Percentiles rank a stretch among this genome's conserved stretches.
Conservation (phyloP, 2,888 invertebrate genomes). For the Mimachlamys varia region DNA sequence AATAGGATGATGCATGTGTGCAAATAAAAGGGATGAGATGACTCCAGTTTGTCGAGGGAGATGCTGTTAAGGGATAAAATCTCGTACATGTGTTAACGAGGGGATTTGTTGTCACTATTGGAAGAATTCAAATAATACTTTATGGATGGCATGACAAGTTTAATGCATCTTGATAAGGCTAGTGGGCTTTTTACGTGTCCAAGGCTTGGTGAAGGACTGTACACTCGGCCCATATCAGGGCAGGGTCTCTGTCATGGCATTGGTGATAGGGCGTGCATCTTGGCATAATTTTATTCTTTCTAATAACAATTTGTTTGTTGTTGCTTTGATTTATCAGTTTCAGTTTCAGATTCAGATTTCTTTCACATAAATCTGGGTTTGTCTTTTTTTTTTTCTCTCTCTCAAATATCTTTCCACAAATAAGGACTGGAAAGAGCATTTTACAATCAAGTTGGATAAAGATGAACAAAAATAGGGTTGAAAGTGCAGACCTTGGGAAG, state of each 20-base stretch:
- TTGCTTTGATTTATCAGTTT: constrained; percentile 23
- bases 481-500: background rate
- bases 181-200: constrained; percentile 19
- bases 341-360: constrained; percentile 31
- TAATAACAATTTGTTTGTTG: constrained; percentile 8
- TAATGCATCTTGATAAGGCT: constrained; percentile 25
- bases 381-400: background rate
- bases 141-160: constrained; percentile 12
- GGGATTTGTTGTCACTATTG: background rate
- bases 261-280: constrained; percentile 2
- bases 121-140: background rate
- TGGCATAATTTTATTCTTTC: constrained; percentile 12
- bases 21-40: constrained; percentile 31
- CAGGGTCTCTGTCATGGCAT: background rate
- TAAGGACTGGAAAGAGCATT: background rate
- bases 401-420: background rate
- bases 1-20: constrained; percentile 26
- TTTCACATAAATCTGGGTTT: too few species aligned
- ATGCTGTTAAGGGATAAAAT: background rate
- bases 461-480: background rate
- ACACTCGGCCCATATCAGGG: background rate
- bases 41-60: constrained; percentile 1
- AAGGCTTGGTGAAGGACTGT: constrained; percentile 3
- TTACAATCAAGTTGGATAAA: background rate
- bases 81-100: background rate